Evolutionary conservation across 2,888 invertebrate species (phyloP), one percentile per base, ranked within the genome.

Genomic region (Hyposoter didymator): DNA sequence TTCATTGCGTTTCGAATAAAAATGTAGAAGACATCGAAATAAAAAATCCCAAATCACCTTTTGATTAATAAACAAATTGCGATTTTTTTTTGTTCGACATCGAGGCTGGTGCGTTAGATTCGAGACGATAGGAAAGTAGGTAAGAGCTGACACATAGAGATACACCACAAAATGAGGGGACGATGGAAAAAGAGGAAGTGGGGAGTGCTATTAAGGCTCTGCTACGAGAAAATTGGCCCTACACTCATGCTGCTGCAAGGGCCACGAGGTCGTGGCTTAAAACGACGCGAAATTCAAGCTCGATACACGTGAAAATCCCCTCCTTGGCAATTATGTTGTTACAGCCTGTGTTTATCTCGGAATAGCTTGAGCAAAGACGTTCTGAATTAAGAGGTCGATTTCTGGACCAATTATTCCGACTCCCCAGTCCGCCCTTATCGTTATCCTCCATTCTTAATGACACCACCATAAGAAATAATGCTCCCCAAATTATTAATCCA

Each of bases 231-330:
- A 66, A 66, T 39, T 66, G 66, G 2, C 49, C 74, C 28, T 69
- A 55, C 55, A 22, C 32, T 12, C 45, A n/a, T 62, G 45, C 32
- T 35, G 35, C 1, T 35, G 62, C 69, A 32, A 35, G 52, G 47
- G n/a, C 52, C 28, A 35, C 70, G 70, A 70, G 69, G 62, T 49
- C 62, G 49, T 49, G 32, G 49, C 62, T 67, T 28, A 52, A 52
- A 76, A 76, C 47, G 75, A 62, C 69, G 43, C 43, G 82, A 22
- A 82, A 76, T 52, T 52, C 8, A 19, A 76, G 43, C 64, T 82
- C 76, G 76, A 78, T 82, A 72, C 64, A 72, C 70, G 76, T 64
- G 70, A 39, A 55, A 82, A 82, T 78, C 55, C 55, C 52, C 72
- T 12, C 55, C 64, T n/a, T 49, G 52, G 5, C 45, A 70, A 76